Conservation (phyloP, 2,797 vertebrate genomes). For the Acrocephalus scirpaceus region DNA sequence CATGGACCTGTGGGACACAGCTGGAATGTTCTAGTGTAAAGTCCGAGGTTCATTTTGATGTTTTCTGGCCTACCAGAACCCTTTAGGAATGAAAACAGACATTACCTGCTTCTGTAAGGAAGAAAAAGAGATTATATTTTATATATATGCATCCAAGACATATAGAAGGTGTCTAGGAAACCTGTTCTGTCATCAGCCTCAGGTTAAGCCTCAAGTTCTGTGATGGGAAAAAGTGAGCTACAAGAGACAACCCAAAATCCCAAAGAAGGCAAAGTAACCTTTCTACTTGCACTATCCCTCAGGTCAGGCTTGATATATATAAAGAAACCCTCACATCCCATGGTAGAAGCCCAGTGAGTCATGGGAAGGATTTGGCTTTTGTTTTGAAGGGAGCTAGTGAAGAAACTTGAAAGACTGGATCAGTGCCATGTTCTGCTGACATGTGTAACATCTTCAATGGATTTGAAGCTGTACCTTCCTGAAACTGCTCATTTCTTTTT, state of each 20-base stretch:
- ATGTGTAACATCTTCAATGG: background rate
- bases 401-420: background rate
- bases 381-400: background rate
- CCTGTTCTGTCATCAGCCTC: background rate
- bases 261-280: background rate
- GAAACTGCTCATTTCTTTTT: background rate
- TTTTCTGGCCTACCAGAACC: background rate
- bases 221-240: background rate
- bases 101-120: background rate
- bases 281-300: background rate
- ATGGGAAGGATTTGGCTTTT: background rate
- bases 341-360: background rate
- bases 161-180: background rate
- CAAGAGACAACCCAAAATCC: background rate
- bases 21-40: background rate
- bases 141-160: background rate
- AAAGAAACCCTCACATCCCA: background rate
- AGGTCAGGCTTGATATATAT: background rate
- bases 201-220: background rate
- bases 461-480: background rate
- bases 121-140: background rate
- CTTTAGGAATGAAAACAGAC: background rate
- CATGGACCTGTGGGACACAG: background rate
- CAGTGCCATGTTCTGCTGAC: background rate
- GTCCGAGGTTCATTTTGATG: background rate